Evolutionary conservation across 2,113 vertebrate genomes (phyloP), one percentile per base, ranked within the genome.

Genomic region (Oreotrochilus melanogaster): DNA sequence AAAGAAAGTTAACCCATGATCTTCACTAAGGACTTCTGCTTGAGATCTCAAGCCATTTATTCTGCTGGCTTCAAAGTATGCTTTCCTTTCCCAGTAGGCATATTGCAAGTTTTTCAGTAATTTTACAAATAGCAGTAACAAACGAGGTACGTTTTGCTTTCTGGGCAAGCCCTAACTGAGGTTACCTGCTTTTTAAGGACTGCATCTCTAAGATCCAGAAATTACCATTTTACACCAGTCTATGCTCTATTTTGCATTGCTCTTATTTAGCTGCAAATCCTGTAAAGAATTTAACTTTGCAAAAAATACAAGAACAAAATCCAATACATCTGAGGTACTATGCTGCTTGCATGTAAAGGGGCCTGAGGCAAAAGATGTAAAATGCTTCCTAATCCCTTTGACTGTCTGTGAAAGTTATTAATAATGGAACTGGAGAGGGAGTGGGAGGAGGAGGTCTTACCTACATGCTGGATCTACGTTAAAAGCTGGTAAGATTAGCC

Each of bases 1-100:
- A 83, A 86, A 73, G 75, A 73, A 97, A 88, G 72, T 83, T 86
- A 92, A 80, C 39, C 17, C 72, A 69, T 79, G 64, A 88, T 81
- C 88, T 78, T 60, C 85, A 90, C 82, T 0, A 9, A 39, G 4
- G 54, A 75, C 56, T 88, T 47, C 72, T 25, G 43, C 79, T 92
- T 4, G 33, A 86, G 69, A 93, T 69, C 28, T 45, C 39, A 3
- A 3, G 28, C 64, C 67, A 86, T 62, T 84, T 62, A 39, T 43
- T 90, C 88, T 61, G 57, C 57, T 45, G 65, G 65, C 65, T 89
- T 89, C 70, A 81, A 89, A 95, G 86, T 0, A 11, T 35, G 88
- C 33, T 89, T 73, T 72, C 75, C 51, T 48, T 43, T 86, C 60
- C 56, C 56, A 51, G 64, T 4, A 92, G 43, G 60, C 25, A n/a